These are phyloP conservation scores for Apoderus coryli DNA, from an alignment of 2,888 invertebrate genomes.

Conservation along the genomic window DNA sequence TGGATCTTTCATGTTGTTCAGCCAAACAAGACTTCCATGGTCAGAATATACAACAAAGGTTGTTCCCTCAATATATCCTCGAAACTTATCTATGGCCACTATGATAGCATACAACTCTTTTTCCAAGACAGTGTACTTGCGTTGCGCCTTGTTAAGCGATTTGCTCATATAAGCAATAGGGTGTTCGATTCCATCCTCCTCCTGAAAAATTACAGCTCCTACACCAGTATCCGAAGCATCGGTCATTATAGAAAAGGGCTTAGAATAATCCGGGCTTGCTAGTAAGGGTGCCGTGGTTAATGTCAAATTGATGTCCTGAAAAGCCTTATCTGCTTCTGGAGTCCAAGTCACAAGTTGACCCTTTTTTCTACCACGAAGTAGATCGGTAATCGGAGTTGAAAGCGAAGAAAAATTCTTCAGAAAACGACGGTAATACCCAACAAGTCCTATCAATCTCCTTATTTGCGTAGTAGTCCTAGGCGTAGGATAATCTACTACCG, in stretches of 20 bases:
- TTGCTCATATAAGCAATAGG: constrained; percentile 12
- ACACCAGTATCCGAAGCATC: constrained; percentile 21
- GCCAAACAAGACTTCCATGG: too few relatives aligned
- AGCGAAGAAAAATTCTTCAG: constrained; percentile 11
- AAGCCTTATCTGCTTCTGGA: constrained; percentile 11
- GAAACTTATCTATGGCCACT: constrained; percentile 8
- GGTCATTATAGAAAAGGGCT: constrained; percentile 15
- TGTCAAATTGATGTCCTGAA: constrained; percentile 13
- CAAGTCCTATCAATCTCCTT: constrained; percentile 9
- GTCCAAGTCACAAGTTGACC: constrained; percentile 13
- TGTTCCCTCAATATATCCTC: constrained; percentile 6
- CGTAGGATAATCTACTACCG: constrained; percentile 4
- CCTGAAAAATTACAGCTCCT: constrained; percentile 19
- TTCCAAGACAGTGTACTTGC: constrained; percentile 8
- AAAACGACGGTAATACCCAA: constrained; percentile 12
- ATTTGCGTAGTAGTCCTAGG: constrained; percentile 13
- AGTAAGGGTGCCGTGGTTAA: constrained; percentile 17
- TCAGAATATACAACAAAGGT: too few relatives aligned
- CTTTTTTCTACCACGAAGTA: constrained; percentile 14
- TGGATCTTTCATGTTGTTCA: constrained; percentile 16
- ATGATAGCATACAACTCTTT: constrained; percentile 7
- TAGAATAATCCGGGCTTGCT: constrained; percentile 15
- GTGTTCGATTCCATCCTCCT: constrained; percentile 13
- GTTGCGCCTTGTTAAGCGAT: constrained; percentile 7
- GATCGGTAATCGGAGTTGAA: constrained; percentile 11